Evolutionary conservation across 1,140 invertebrate species (phyloP).

Genomic region (Tachypleus tridentatus): DNA sequence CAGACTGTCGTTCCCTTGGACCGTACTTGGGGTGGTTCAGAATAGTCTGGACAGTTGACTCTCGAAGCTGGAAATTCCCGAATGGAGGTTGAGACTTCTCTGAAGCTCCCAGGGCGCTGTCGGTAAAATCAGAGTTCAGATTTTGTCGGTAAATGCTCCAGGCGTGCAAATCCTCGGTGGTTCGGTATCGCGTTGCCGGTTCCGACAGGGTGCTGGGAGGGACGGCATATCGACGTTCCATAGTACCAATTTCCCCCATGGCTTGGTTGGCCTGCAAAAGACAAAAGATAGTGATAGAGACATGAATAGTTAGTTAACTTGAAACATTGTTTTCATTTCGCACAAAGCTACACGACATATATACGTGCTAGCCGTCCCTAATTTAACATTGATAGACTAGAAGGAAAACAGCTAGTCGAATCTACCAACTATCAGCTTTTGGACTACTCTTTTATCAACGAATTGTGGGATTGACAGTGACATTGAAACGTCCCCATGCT

Average conservation of each 20-base stretch:
- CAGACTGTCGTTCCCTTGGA: slow-evolving; percentile 47
- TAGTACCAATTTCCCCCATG: slow-evolving; percentile 37
- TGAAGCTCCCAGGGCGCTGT: slow-evolving; percentile 69
- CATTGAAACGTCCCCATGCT: no score
- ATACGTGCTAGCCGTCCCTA: no score
- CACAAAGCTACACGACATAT: no score
- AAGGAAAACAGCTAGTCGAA: no score
- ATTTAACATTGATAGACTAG: no score
- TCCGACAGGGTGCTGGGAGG: slow-evolving; percentile 35
- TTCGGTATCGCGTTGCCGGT: slow-evolving; percentile 15
- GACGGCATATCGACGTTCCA: slow-evolving; percentile 69
- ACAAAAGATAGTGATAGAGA: no score
- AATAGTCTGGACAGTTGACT: slow-evolving; percentile 86
- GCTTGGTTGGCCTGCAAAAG: no score
- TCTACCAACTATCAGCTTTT: no score
- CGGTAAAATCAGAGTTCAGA: slow-evolving; percentile 86
- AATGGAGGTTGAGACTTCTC: slow-evolving; percentile 20
- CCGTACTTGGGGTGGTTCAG: slow-evolving; percentile 57
- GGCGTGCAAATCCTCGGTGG: slow-evolving; percentile 80
- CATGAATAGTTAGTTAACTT: no score
- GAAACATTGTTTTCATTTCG: no score
- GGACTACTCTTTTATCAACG: no score
- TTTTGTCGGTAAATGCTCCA: slow-evolving; percentile 96
- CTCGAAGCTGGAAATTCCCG: slow-evolving; percentile 80
- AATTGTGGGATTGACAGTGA: no score